Base-by-base conservation (phyloP, 1,140 invertebrate species). In the Cepaea nemoralis region DNA sequence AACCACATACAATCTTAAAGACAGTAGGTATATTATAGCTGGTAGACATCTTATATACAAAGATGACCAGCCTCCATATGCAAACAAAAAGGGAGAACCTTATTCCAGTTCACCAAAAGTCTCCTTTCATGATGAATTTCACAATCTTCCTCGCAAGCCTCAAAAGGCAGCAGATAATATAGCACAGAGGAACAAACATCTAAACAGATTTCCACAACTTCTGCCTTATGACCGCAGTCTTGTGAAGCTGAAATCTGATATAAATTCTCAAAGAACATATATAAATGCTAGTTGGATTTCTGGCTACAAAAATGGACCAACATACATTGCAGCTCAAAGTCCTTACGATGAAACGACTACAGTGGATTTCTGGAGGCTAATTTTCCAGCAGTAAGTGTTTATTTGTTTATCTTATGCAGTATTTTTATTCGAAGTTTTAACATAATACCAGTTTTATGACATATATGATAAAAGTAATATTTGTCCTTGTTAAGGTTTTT, bases 251-350 rank as follows among this genome's bases (percentile, higher is more conserved):
- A 66, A 80, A 16, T 82, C 79, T 3, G 86, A 87, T 70, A 63
- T 59, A 6, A 84, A 85, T 69, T 86, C 85, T 0, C 92, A 90
- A 87, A 91, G 92, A 83, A 97, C 99, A 90, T 99, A 99, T 88
- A 99, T 99, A 83, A 99, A 99, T 92, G 97, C 98, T 27, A 99
- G 86, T 82, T 90, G 86, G 82, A 84, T 91, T 14, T 81, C 87
- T 33, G 88, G 88, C 0, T 90, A 87, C 83, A 84, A 87, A 33
- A 85, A 85, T 39, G 78, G 82, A 16, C 75, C 50, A 22, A 45
- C 55, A 0, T 91, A 91, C 83, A 91, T 91, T 59, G 91, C 91
- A 19, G 87, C 89, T 19, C 89, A 90, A 77, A 91, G 90, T 77
- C 90, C 91, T 1, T 91, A 89, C 82, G 86, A 90, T 59, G 86